A percentile compares a stretch with the other conserved stretches of the same genome.
Evolutionary conservation across 2,113 vertebrate species (phyloP).

Genomic region (Labeo rohita): DNA sequence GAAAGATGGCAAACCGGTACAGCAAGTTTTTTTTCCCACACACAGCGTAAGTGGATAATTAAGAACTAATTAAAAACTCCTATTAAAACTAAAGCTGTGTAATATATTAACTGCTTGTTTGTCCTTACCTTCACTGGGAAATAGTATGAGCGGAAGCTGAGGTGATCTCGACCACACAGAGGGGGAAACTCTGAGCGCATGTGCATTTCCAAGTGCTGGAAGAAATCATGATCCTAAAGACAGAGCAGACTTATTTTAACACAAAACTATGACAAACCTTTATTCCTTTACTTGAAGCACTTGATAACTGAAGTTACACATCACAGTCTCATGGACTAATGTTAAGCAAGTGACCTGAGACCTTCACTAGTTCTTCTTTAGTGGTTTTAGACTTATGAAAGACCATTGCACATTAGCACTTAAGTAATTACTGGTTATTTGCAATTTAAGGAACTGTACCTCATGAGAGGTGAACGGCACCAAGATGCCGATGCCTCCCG

Average conservation of each 20-base stretch:
- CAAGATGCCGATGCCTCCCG: slow-evolving; percentile 94
- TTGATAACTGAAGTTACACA: neutral
- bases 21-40: neutral
- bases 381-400: slow-evolving; percentile 7
- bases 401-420: neutral
- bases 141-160: slow-evolving; percentile 98
- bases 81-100: neutral
- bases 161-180: slow-evolving; percentile 94
- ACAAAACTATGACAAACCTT: neutral
- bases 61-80: neutral
- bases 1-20: neutral
- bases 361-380: neutral
- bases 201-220: slow-evolving; percentile 99
- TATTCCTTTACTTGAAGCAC: neutral
- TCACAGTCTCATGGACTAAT: neutral
- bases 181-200: slow-evolving; percentile 96
- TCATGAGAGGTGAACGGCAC: slow-evolving; percentile 98
- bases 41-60: neutral
- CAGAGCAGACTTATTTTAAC: neutral
- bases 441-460: slow-evolving; percentile 70
- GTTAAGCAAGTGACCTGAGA: neutral
- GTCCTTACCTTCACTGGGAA: slow-evolving; percentile 93
- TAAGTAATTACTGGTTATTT: neutral
- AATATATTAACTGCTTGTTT: neutral
- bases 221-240: slow-evolving; percentile 95